These are phyloP conservation scores for Metopia argyrocephala DNA, from an alignment of 2,888 invertebrate species.

Conservation along the genomic window DNA sequence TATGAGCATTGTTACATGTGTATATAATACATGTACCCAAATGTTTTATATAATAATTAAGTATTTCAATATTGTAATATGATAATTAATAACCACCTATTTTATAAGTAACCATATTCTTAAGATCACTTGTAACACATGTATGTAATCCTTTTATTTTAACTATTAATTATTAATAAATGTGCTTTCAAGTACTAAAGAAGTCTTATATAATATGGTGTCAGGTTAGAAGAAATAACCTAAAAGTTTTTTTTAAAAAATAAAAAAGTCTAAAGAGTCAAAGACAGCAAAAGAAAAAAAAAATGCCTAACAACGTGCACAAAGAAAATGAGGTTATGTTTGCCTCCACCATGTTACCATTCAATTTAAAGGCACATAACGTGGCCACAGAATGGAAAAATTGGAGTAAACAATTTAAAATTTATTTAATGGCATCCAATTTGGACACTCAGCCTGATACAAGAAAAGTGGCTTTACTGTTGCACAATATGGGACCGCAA, in stretches of 20 bases:
- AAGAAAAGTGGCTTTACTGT: conserved; percentile 36
- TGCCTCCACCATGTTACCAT: not conserved
- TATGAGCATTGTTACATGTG: too few species aligned
- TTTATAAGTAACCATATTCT: too few species aligned
- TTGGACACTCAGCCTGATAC: conserved; percentile 9
- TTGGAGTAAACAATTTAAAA: conserved; percentile 58
- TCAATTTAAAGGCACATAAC: conserved; percentile 13
- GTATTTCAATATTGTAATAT: not conserved
- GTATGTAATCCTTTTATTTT: conserved; percentile 3
- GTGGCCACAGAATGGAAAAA: conserved; percentile 43
- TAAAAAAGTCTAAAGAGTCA: not conserved
- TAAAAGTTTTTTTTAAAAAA: not conserved
- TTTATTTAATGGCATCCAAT: conserved; percentile 53
- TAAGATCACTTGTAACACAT: conserved; percentile 3
- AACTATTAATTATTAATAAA: conserved; percentile 1
- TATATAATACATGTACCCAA: too few species aligned
- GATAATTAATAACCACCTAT: not conserved
- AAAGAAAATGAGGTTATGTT: not conserved
- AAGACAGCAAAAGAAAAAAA: not conserved
- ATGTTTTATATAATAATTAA: not conserved
- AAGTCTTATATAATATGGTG: conserved; percentile 16
- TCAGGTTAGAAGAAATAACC: not conserved
- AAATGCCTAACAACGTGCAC: not conserved
- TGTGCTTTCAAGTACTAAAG: not conserved
- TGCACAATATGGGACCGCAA: conserved; percentile 29